Conservation (phyloP, 2,797 vertebrate genomes). For the Amphiprion clarkii region DNA sequence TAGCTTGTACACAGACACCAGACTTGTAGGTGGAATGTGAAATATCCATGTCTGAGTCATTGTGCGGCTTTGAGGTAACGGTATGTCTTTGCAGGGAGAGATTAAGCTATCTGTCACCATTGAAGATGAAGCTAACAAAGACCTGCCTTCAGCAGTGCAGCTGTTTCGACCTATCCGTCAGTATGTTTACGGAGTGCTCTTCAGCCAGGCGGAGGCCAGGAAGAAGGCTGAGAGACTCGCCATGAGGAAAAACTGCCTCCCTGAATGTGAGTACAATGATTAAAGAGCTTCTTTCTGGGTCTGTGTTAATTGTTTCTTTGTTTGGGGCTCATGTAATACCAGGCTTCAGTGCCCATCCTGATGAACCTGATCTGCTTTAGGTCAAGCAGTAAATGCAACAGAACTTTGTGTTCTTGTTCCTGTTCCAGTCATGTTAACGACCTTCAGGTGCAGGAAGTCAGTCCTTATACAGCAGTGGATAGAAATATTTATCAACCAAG, state of each 20-base stretch:
- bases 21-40: slow-evolving; percentile 6
- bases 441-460: no score
- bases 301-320: neutral
- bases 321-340: no score
- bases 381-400: no score
- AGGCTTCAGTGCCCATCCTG: no score
- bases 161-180: slow-evolving; percentile 95
- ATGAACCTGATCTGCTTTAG: no score
- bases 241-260: slow-evolving; percentile 93
- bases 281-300: neutral
- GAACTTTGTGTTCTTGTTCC: no score
- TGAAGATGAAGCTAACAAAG: slow-evolving; percentile 98
- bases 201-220: slow-evolving; percentile 95
- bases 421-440: no score
- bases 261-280: slow-evolving; percentile 87
- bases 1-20: neutral
- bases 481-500: no score
- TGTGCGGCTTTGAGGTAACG: slow-evolving; percentile 18
- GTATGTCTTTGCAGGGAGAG: slow-evolving; percentile 89
- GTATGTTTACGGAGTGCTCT: slow-evolving; percentile 97
- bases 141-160: slow-evolving; percentile 95
- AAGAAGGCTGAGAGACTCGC: slow-evolving; percentile 95
- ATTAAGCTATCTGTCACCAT: slow-evolving; percentile 96
- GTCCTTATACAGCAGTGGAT: no score
- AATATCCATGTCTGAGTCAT: neutral